Evolutionary conservation across 2,888 invertebrate genomes (phyloP), one percentile per base, ranked within the genome.

Genomic region (Heliconius sara): DNA sequence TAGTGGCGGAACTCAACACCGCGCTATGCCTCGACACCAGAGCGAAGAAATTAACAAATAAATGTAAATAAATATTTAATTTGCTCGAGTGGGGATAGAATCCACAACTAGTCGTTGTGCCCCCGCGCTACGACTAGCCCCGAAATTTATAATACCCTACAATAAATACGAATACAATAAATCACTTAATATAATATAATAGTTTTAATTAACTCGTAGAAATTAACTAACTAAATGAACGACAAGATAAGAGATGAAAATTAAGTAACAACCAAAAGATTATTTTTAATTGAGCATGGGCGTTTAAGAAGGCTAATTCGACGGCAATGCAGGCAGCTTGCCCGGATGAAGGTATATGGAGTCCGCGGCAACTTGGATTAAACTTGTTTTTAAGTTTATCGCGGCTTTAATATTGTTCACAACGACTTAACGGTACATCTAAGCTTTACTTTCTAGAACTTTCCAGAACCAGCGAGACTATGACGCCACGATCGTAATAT

Each of bases 351-450:
- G 87, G 86, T 86, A 84, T 89, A 91, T 87, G 87, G 88, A 90
- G 88, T 90, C 87, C 89, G 89, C 89, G 91, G 91, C 88, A 91
- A 92, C 91, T 89, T 88, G 92, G 93, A 93, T 94, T 94, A 91
- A 93, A 93, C 91, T 93, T 93, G 93, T 94, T 94, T 93, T 93
- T 93, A 93, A 94, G 93, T 93, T 94, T 93, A 94, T 92, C 91
- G 91, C 89, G 87, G 92, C 91, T 93, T 92, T 94, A 93, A 93
- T 93, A 93, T 94, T 93, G 94, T 94, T 94, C 91, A 88, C 89
- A 86, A 88, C 87, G 89, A 92, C 92, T 93, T 93, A 91, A 92
- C 89, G 89, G 88, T 88, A 89, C 89, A 88, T 91, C 91, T 91
- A 92, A 91, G 92, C 89, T 89, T 83, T 85, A 86, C 86, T 87